Conservation (phyloP, 2,888 invertebrate species). For the Latrodectus elegans region DNA sequence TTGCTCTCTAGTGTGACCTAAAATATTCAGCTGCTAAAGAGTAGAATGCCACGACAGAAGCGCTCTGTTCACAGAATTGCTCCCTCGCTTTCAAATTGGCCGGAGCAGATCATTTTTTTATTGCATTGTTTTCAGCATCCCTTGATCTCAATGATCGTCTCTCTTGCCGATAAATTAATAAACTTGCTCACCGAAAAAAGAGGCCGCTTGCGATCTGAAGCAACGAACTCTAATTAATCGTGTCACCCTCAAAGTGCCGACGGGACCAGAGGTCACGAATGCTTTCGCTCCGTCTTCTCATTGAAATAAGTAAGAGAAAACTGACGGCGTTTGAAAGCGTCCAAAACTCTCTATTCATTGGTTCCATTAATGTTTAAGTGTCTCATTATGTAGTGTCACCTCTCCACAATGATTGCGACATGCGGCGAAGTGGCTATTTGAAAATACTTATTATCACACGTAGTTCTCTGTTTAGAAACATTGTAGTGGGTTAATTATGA, state of each 20-base stretch:
- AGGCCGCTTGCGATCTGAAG: not conserved
- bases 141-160: constrained; percentile 1
- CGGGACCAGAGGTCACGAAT: constrained; percentile 30
- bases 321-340: not conserved
- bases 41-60: too few relatives aligned
- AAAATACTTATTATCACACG: too few relatives aligned
- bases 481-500: too few relatives aligned
- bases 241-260: constrained; percentile 59
- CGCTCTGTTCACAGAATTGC: too few relatives aligned
- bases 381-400: not conserved
- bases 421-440: not conserved
- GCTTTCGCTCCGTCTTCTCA: constrained; percentile 2
- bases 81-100: too few relatives aligned
- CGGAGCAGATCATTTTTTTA: not conserved
- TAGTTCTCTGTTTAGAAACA: too few relatives aligned
- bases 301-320: constrained; percentile 18
- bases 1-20: too few relatives aligned
- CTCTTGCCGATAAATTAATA: constrained; percentile 3
- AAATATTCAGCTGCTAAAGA: too few relatives aligned
- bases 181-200: constrained; percentile 1
- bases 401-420: not conserved
- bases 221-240: constrained; percentile 41
- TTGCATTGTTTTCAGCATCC: constrained; percentile 1
- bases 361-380: not conserved
- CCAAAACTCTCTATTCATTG: constrained; percentile 11